Evolutionary conservation across 1,140 invertebrate genomes (phyloP).

Genomic region (Zeugodacus cucurbitae): DNA sequence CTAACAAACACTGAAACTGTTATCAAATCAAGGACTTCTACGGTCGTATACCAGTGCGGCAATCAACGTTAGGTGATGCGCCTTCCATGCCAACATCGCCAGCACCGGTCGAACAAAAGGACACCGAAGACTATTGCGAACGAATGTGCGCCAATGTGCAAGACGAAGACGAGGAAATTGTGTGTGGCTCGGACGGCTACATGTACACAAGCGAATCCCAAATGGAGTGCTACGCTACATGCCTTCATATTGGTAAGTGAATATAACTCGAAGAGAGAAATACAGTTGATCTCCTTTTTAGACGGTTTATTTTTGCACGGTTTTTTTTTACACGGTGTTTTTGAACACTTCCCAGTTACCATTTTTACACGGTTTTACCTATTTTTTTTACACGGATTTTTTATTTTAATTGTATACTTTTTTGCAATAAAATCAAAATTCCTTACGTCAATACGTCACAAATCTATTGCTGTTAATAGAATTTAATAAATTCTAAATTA

Average conservation of each 20-base stretch:
- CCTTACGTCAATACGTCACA: too few relatives aligned
- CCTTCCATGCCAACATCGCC: neutral
- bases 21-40: conserved; percentile 33
- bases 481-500: too few relatives aligned
- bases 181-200: conserved; percentile 62
- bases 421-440: too few relatives aligned
- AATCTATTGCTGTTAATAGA: too few relatives aligned
- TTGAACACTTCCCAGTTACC: too few relatives aligned
- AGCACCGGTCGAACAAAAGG: conserved; percentile 47
- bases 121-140: conserved; percentile 59
- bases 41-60: conserved; percentile 29
- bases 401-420: too few relatives aligned
- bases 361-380: too few relatives aligned
- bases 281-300: too few relatives aligned
- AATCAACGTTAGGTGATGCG: neutral
- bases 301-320: too few relatives aligned
- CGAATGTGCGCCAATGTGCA: conserved; percentile 63
- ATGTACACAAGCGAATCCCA: conserved; percentile 64
- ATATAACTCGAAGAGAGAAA: too few relatives aligned
- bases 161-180: conserved; percentile 62
- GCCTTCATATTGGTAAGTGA: conserved; percentile 58
- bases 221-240: conserved; percentile 60
- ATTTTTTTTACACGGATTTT: too few relatives aligned
- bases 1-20: neutral
- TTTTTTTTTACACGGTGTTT: too few relatives aligned